phyloP scores from a whole-genome alignment of 2,888 invertebrate genomes.

The Lepidonotus clava region DNA sequence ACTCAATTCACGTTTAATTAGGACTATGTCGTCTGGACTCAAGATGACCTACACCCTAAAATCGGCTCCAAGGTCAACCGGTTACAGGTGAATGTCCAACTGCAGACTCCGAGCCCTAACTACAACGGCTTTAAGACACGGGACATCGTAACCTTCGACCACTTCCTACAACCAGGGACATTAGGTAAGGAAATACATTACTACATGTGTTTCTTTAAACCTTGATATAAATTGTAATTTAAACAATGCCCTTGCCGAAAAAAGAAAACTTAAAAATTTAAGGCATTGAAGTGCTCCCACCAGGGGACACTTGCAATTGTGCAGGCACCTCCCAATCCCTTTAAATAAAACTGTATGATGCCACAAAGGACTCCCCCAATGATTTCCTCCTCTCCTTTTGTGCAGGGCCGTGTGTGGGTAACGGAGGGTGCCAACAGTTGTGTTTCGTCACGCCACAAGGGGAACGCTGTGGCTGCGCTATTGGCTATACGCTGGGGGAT shows the following conservation, averaged over 20 bases:
- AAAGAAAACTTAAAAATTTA: too few species aligned
- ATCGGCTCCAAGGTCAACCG: background rate
- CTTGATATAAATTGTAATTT: too few species aligned
- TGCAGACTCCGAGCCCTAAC: background rate
- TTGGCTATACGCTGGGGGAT: conserved; percentile 48
- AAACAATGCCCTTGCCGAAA: too few species aligned
- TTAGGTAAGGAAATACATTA: too few species aligned
- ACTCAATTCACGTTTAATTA: background rate
- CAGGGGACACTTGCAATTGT: too few species aligned
- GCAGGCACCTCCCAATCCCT: too few species aligned
- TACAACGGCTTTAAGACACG: background rate
- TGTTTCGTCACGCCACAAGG: conserved; percentile 37
- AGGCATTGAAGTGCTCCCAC: too few species aligned
- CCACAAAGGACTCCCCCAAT: too few species aligned
- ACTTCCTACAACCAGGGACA: conserved; percentile 46
- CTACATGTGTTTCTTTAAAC: too few species aligned
- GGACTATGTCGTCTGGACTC: conserved; percentile 39
- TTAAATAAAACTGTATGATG: too few species aligned
- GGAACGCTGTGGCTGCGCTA: conserved; percentile 55
- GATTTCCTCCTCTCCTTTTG: too few species aligned
- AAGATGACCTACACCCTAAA: background rate
- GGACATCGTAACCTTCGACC: conserved; percentile 54
- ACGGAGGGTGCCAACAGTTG: conserved; percentile 58
- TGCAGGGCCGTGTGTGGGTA: conserved; percentile 33
- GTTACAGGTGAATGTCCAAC: too few species aligned